Percentiles rank a stretch among this genome's conserved stretches.
Conservation (phyloP, 2,888 invertebrate species). For the Macrosiphum euphorbiae region DNA sequence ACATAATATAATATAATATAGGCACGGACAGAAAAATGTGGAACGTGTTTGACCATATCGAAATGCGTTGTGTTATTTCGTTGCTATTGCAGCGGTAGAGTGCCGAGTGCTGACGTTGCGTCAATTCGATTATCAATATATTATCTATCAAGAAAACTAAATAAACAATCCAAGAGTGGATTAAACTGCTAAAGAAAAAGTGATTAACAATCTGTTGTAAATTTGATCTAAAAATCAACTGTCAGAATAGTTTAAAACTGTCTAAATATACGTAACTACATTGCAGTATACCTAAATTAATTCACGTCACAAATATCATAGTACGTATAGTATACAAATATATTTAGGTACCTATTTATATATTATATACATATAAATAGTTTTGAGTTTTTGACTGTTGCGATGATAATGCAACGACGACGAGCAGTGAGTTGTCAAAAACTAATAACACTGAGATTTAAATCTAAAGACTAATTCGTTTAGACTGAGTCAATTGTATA, state of each 20-base stretch:
- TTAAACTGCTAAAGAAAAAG: background rate
- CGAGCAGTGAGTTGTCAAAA: background rate
- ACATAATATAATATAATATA: background rate
- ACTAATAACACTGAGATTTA: constrained; percentile 18
- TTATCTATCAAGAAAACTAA: background rate
- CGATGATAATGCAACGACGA: background rate
- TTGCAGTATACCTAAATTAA: background rate
- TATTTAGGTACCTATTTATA: background rate
- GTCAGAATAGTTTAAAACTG: background rate
- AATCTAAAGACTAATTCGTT: constrained; percentile 33
- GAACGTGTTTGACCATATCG: constrained; percentile 5
- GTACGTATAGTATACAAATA: too few species aligned
- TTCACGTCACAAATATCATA: background rate
- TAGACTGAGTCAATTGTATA: background rate
- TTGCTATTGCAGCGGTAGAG: background rate
- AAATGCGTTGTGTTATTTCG: background rate
- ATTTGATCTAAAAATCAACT: background rate
- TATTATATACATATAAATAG: background rate
- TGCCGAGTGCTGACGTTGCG: background rate
- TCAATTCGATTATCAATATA: background rate
- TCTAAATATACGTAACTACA: background rate
- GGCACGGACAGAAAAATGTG: background rate
- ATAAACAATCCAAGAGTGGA: background rate
- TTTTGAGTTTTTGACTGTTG: background rate
- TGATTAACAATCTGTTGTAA: background rate